Conservation (phyloP, 1,140 invertebrate species). For the Bombus confusus region DNA sequence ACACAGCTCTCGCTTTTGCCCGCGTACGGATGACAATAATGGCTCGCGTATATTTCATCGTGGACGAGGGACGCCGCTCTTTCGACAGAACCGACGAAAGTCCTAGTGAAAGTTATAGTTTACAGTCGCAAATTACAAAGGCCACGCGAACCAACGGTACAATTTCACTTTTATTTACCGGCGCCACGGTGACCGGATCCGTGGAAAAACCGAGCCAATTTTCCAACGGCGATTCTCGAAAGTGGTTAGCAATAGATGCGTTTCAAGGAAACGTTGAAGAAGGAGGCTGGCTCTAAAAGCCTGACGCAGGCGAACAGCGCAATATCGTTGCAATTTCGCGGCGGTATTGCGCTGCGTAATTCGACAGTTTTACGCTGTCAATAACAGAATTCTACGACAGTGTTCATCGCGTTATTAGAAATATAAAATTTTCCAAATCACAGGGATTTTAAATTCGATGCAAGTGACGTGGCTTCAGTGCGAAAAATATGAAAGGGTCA, state of each 20-base stretch:
- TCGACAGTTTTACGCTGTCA: too few relatives aligned
- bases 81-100: constrained; percentile 58
- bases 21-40: constrained; percentile 36
- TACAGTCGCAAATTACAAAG: constrained; percentile 51
- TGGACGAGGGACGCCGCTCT: constrained; percentile 31
- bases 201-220: constrained; percentile 10
- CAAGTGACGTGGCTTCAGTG: background rate
- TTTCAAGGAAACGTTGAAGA: background rate
- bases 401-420: too few relatives aligned
- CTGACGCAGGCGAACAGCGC: too few relatives aligned
- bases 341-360: too few relatives aligned
- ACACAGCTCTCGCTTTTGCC: constrained; percentile 55
- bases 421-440: too few relatives aligned
- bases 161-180: constrained; percentile 56
- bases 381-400: too few relatives aligned
- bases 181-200: background rate
- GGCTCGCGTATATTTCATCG: constrained; percentile 37
- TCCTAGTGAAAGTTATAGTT: constrained; percentile 60
- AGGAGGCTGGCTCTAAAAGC: background rate
- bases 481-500: background rate
- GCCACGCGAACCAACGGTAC: constrained; percentile 13
- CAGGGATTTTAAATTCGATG: background rate
- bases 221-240: constrained; percentile 36
- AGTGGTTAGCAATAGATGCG: constrained; percentile 4
- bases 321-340: background rate